These are phyloP conservation scores for Himalopsyche anomala DNA, from an alignment of 2,888 invertebrate genomes.

Conservation along the genomic window DNA sequence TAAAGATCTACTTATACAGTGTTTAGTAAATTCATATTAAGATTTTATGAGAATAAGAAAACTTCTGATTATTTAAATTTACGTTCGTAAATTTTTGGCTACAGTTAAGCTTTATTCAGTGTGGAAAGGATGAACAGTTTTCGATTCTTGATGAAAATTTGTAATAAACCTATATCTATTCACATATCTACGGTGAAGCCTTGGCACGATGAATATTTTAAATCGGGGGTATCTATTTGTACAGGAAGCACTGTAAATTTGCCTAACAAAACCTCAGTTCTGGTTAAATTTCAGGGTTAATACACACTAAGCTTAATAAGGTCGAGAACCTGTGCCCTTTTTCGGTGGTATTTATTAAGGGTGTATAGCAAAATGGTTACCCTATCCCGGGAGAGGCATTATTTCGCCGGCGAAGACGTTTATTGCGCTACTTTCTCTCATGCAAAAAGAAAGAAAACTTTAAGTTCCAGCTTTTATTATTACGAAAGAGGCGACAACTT, in stretches of 20 bases:
- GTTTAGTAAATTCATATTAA: too few species aligned
- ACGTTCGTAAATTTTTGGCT: too few species aligned
- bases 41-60: too few species aligned
- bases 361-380: slow-evolving; percentile 16
- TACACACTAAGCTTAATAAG: slow-evolving; percentile 19
- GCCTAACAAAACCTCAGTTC: not conserved
- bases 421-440: slow-evolving; percentile 14
- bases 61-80: too few species aligned
- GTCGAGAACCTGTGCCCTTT: not conserved
- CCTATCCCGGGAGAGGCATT: slow-evolving; percentile 24
- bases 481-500: slow-evolving; percentile 40
- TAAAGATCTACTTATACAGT: too few species aligned
- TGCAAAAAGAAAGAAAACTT: slow-evolving; percentile 21
- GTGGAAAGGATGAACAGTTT: too few species aligned
- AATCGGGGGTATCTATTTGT: not conserved
- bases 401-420: slow-evolving; percentile 14
- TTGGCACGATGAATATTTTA: not conserved
- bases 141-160: too few species aligned
- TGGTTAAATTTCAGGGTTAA: slow-evolving; percentile 13
- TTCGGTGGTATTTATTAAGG: slow-evolving; percentile 16
- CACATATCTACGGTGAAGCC: too few species aligned
- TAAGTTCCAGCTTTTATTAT: slow-evolving; percentile 31
- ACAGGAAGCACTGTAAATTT: not conserved
- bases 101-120: too few species aligned
- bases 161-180: too few species aligned